Conservation (phyloP, 2,888 invertebrate genomes). For the Pollenia griseotomentosa region DNA sequence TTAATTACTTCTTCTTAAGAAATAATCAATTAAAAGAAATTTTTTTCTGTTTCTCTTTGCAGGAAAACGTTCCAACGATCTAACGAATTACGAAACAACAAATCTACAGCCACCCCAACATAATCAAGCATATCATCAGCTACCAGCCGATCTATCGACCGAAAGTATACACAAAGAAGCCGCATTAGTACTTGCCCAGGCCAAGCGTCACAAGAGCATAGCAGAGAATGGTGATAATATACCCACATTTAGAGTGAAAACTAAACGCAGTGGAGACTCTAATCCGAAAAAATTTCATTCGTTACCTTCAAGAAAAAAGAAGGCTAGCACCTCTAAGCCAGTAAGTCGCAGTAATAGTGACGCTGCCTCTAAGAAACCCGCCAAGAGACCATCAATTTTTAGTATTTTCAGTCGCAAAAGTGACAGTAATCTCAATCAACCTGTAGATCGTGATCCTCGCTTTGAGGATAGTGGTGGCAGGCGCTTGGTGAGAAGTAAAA, state of each 20-base stretch:
- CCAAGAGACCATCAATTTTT: slow-evolving; percentile 88
- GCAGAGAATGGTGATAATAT: slow-evolving; percentile 84
- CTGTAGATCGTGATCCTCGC: slow-evolving; percentile 81
- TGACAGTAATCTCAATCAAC: slow-evolving; percentile 85
- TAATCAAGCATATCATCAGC: slow-evolving; percentile 85
- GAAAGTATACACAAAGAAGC: slow-evolving; percentile 91
- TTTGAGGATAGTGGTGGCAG: slow-evolving; percentile 85
- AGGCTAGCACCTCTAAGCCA: slow-evolving; percentile 81
- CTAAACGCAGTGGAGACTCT: slow-evolving; percentile 76
- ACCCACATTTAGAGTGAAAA: slow-evolving; percentile 79
- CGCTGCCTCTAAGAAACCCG: slow-evolving; percentile 84
- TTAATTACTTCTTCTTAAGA: slow-evolving; percentile 58
- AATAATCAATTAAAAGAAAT: slow-evolving; percentile 58
- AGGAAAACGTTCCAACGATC: slow-evolving; percentile 83
- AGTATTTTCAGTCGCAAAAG: slow-evolving; percentile 87
- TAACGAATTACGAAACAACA: slow-evolving; percentile 81
- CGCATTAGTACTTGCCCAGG: slow-evolving; percentile 90
- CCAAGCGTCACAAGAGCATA: slow-evolving; percentile 89
- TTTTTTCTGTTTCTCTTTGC: slow-evolving; percentile 39
- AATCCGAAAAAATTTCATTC: slow-evolving; percentile 87
- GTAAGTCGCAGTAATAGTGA: slow-evolving; percentile 87
- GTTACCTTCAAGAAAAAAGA: slow-evolving; percentile 87
- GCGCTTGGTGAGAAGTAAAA: slow-evolving; percentile 87
- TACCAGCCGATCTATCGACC: slow-evolving; percentile 89
- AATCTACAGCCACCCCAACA: slow-evolving; percentile 79